Evolutionary conservation across 2,797 vertebrate species (phyloP).

Genomic region (Hippoglossus hippoglossus): DNA sequence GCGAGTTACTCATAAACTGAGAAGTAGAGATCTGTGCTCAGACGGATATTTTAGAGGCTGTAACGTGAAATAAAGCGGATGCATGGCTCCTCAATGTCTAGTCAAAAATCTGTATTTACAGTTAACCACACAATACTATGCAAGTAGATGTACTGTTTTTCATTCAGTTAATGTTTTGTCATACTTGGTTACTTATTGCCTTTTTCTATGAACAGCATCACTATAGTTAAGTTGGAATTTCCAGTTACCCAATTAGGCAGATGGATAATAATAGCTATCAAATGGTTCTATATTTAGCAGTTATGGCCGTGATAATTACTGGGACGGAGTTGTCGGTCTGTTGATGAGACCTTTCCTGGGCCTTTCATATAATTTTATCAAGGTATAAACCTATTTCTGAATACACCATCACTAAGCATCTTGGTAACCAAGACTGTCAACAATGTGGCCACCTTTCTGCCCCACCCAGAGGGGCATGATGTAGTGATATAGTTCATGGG

Average conservation of each 20-base stretch:
- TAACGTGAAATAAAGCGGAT: not conserved
- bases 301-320: not conserved
- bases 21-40: not conserved
- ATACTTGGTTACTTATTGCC: slow-evolving; percentile 35
- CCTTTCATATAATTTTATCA: slow-evolving; percentile 7
- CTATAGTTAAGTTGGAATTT: not conserved
- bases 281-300: slow-evolving; percentile 22
- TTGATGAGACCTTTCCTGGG: slow-evolving; percentile 20
- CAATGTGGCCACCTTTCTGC: slow-evolving; percentile 1
- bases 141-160: not conserved
- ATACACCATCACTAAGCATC: not conserved
- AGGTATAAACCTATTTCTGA: not conserved
- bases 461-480: not conserved
- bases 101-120: slow-evolving; percentile 12
- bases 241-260: not conserved
- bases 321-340: slow-evolving; percentile 10
- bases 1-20: slow-evolving; percentile 30
- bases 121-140: not conserved
- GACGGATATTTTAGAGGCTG: not conserved
- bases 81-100: not conserved
- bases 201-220: not conserved
- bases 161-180: slow-evolving; percentile 36
- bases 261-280: not conserved
- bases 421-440: not conserved
- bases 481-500: not conserved